Base-by-base conservation (phyloP, 1,140 invertebrate genomes). In the Drosophila navojoa region DNA sequence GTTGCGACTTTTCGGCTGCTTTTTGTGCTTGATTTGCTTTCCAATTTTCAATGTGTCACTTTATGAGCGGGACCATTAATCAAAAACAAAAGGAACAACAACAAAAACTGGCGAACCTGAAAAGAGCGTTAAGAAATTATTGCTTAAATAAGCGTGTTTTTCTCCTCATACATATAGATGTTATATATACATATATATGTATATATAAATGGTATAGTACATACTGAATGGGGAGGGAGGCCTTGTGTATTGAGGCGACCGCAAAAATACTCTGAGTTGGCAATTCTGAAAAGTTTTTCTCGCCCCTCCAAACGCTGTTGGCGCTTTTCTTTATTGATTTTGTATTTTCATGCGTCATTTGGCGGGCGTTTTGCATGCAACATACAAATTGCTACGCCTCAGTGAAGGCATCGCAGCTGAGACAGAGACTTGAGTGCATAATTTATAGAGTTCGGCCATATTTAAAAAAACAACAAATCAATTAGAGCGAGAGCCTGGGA, bases 21-120 rank as follows among this genome's bases (percentile, higher is more conserved):
- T 76, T 89, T 82, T 89, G 72, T 89, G 82, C 82, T 87, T 87
- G 84, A 87, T 87, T 87, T 87, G 79, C 79, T 87, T 89, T 87
- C 82, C 82, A 87, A 87, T 87, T 87, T 87, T 87, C 82, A 87
- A 89, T 87, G 82, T 87, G 82, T 87, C 84, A 87, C 84, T 89
- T 89, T 87, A 87, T 87, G 82, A 87, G 77, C 78, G 81, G 62
- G 79, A 71, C 82, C 84, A 87, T 87, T 87, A 87, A 87, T 87
- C 82, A 87, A 87, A 87, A 87, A 87, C 77, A 67, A 85, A 79
- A 69, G 35, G 10, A 38, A 38, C 35, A 61, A 71, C 71, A 69
- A 63, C 15, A 47, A 50, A 16, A 22, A n/a, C 15, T 16, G 22
- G 45, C 60, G 58, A 60, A 74, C 70, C 47, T 67, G 62, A 53